Base-by-base conservation (phyloP, 1,140 invertebrate species). In the Drosophila jambulina region DNA sequence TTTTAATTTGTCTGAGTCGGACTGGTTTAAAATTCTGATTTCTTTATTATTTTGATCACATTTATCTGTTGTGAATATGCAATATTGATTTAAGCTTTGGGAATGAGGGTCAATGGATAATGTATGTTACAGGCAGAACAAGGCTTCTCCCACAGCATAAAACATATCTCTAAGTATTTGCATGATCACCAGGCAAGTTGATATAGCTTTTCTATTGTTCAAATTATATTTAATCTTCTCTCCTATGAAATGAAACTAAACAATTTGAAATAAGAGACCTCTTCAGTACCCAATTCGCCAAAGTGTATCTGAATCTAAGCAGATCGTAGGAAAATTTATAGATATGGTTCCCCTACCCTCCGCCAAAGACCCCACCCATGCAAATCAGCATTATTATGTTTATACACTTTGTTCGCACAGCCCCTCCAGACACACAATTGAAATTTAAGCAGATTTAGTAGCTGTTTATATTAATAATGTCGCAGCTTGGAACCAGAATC, bases 381-480 rank as follows among this genome's bases (percentile, higher is more conserved):
- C n/a, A 2, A n/a, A 38, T n/a, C 32, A 27, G n/a, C 58, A 36
- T 46, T 48, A 56, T 56, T 62, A 62, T 67, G 63, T 63, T 48
- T 45, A 65, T 43, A 43, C 34, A 21, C 34, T 32, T 65, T 19
- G 29, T 13, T 49, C 17, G 36, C 36, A 27, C 51, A 48, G 29
- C 6, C 62, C 46, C 46, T 43, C 43, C 64, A 51, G 27, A 49
- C 62, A 34, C 42, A 67, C 63, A 36, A 56, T 54, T 27, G 36
- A 40, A 54, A 69, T 69, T 54, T 45, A 69, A 68, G 49, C 38
- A 56, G 63, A 70, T 70, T 70, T 69, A 29, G 36, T 54, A 29
- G 36, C 48, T 69, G 32, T 54, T 69, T 67, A 69, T 70, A 65
- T 36, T 69, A 49, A 69, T 51, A 65, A 70, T 69, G 48, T 19